Evolutionary conservation across 2,797 vertebrate species (phyloP).

Genomic region (Cynodonichthys magdalenae): DNA sequence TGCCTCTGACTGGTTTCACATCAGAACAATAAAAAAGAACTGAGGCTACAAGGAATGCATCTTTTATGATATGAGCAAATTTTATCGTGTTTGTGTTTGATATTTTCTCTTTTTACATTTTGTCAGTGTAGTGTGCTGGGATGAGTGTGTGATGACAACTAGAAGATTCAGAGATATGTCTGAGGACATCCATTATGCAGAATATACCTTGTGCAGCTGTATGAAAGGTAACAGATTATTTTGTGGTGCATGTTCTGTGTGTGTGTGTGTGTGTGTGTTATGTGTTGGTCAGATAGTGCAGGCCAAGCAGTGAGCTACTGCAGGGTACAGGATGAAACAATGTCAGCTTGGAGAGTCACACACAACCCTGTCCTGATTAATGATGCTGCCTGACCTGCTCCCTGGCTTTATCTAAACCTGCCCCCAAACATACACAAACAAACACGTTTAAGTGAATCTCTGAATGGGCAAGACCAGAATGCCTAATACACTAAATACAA

Average conservation of each 20-base stretch:
- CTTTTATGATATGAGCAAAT: neutral
- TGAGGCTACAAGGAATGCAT: conserved; percentile 28
- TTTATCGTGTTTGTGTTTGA: conserved; percentile 9
- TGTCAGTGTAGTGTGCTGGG: conserved; percentile 11
- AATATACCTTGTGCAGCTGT: conserved; percentile 36
- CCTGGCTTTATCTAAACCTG: conserved; percentile 91
- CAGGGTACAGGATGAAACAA: conserved; percentile 94
- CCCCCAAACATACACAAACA: conserved; percentile 51
- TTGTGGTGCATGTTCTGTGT: conserved; percentile 17
- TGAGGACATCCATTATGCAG: conserved; percentile 37
- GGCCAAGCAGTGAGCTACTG: conserved; percentile 89
- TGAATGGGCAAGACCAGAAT: conserved; percentile 39
- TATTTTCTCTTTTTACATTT: conserved; percentile 18
- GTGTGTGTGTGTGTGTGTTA: conserved; percentile 36
- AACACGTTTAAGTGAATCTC: conserved; percentile 14
- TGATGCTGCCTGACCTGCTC: conserved; percentile 91
- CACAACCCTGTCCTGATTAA: conserved; percentile 88
- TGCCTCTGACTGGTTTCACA: conserved; percentile 12
- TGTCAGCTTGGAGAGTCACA: conserved; percentile 91
- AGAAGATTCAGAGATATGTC: conserved; percentile 31
- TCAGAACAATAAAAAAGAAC: conserved; percentile 6
- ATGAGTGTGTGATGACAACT: conserved; percentile 7
- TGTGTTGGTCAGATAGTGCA: conserved; percentile 66
- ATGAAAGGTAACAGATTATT: conserved; percentile 37
- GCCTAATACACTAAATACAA: conserved; percentile 22